Conservation (phyloP, 1,140 invertebrate species). For the Kradibia gibbosae region DNA sequence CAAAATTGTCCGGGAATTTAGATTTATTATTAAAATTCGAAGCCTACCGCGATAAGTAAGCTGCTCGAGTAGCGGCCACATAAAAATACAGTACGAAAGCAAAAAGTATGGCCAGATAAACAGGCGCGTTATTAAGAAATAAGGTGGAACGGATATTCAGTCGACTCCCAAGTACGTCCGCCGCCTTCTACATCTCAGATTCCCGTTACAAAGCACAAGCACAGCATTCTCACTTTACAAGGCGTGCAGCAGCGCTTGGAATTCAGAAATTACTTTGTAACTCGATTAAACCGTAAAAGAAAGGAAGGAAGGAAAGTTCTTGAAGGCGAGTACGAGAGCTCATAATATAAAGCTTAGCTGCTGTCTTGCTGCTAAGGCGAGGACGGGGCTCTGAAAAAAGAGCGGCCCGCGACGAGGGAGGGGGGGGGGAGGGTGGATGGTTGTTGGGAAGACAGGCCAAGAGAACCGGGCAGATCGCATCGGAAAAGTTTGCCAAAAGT, state of each 20-base stretch:
- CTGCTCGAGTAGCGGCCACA: too few relatives aligned
- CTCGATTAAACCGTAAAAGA: constrained; percentile 20
- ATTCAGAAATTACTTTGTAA: constrained; percentile 22
- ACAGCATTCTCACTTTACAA: neutral
- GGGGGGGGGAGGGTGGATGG: neutral
- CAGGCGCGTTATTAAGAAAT: neutral
- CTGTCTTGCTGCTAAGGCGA: neutral
- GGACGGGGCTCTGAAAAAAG: neutral
- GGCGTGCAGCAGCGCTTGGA: neutral
- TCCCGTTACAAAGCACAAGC: neutral
- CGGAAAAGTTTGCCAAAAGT: constrained; percentile 1
- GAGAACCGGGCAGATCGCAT: neutral
- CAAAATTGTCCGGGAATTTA: too few relatives aligned
- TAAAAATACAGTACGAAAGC: too few relatives aligned
- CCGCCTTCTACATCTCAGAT: neutral
- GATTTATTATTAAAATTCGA: too few relatives aligned
- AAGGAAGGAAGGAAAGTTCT: neutral
- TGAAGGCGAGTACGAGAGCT: neutral
- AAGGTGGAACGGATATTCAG: neutral
- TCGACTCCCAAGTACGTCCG: neutral
- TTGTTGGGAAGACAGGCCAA: neutral
- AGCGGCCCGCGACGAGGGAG: too few relatives aligned
- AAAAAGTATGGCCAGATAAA: neutral
- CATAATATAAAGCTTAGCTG: neutral
- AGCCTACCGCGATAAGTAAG: too few relatives aligned